phyloP scores from a whole-genome alignment of 2,113 vertebrate species.

The western clawed frog (Xenopus tropicalis) region DNA sequence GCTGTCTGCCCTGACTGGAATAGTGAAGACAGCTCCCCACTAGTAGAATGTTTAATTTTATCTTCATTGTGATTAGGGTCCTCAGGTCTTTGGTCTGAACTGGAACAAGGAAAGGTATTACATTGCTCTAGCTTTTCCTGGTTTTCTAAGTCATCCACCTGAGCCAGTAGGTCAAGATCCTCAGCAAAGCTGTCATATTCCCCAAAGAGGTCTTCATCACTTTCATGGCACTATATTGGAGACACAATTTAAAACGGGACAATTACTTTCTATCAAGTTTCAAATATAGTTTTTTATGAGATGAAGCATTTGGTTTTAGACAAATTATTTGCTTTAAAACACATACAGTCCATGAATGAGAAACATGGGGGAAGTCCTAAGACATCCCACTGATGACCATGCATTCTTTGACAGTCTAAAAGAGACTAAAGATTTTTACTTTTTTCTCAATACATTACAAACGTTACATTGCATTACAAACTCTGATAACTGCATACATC shows the following conservation, averaged over 20 bases:
- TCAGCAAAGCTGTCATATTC: conserved; percentile 77
- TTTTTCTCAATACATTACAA: no score
- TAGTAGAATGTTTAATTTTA: neutral
- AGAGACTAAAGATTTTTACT: no score
- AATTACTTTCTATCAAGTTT: neutral
- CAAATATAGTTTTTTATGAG: no score
- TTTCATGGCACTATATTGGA: conserved; percentile 68
- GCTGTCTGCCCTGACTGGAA: neutral
- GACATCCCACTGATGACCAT: no score
- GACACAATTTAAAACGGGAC: neutral
- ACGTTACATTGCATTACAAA: no score
- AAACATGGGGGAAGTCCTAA: no score
- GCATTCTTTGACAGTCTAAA: no score
- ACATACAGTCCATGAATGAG: no score
- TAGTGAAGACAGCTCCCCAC: neutral
- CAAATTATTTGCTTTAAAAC: no score
- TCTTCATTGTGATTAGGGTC: conserved; percentile 23
- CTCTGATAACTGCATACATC: no score
- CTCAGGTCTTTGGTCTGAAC: neutral
- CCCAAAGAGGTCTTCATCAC: conserved; percentile 83
- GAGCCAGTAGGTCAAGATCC: conserved; percentile 71
- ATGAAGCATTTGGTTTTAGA: no score
- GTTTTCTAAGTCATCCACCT: conserved; percentile 69
- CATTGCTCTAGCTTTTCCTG: conserved; percentile 40
- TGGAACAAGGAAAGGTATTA: neutral